A percentile compares a stretch with the other conserved stretches of the same genome.
Conservation (phyloP, 1,140 invertebrate genomes). For the Drosophila repleta region DNA sequence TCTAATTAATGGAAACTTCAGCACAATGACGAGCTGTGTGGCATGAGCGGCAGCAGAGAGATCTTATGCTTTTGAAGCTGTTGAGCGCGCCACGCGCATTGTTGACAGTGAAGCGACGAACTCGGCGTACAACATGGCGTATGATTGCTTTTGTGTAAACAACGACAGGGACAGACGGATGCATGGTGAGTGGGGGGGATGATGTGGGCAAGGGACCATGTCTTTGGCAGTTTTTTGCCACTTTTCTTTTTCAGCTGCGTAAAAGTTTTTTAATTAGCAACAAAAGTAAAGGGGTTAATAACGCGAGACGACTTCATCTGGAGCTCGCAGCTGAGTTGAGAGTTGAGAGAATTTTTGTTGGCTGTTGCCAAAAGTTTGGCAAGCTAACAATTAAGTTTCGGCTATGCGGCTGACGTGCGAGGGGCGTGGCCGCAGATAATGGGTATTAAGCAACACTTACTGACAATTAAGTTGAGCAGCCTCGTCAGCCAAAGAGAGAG, state of each 20-base stretch:
- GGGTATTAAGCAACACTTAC: constrained; percentile 80
- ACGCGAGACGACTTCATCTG: constrained; percentile 41
- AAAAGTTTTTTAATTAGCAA: constrained; percentile 83
- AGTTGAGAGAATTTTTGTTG: constrained; percentile 46
- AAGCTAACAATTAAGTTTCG: constrained; percentile 82
- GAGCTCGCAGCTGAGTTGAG: constrained; percentile 5
- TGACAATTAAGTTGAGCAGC: constrained; percentile 69
- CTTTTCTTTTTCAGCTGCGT: constrained; percentile 36
- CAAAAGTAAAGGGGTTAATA: constrained; percentile 82
- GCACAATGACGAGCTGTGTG: constrained; percentile 66
- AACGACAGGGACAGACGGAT: constrained; percentile 34
- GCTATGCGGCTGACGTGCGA: constrained; percentile 63
- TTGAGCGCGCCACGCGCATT: constrained; percentile 49
- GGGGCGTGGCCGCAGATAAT: constrained; percentile 63
- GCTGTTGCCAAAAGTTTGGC: constrained; percentile 73
- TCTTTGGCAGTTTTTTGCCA: constrained; percentile 57
- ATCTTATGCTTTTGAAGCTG: constrained; percentile 52
- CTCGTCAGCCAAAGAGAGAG: not conserved
- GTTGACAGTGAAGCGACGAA: constrained; percentile 76
- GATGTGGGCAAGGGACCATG: constrained; percentile 27
- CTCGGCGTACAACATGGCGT: constrained; percentile 67
- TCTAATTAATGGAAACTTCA: constrained; percentile 83
- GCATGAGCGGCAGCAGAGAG: constrained; percentile 29
- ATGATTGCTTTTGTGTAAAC: constrained; percentile 83
- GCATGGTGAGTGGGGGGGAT: not conserved